phyloP scores from a whole-genome alignment of 1,140 invertebrate species.

The Dermatophagoides farinae region DNA sequence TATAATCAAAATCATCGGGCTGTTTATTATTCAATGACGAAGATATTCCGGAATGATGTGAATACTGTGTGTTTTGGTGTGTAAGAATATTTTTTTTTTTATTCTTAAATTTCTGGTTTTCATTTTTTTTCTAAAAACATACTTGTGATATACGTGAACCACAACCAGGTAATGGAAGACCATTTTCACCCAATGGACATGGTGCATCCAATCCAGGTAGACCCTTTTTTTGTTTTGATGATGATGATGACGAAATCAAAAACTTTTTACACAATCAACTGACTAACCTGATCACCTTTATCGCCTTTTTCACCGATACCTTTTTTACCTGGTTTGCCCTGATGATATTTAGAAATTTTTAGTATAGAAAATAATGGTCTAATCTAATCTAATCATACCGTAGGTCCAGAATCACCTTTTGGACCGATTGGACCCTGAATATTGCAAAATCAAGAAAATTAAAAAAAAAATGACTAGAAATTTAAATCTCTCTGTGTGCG shows the following conservation, averaged over 20 bases:
- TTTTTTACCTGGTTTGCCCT: constrained; percentile 67
- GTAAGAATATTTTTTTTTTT: neutral
- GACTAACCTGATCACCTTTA: constrained; percentile 60
- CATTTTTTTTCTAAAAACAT: neutral
- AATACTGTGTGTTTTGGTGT: neutral
- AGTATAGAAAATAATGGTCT: constrained; percentile 13
- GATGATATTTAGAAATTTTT: constrained; percentile 20
- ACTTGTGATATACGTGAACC: constrained; percentile 23
- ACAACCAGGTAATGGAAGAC: constrained; percentile 77
- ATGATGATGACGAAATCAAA: neutral
- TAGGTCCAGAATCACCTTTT: neutral
- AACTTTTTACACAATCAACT: neutral
- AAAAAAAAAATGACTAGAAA: too few species aligned
- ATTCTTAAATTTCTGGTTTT: neutral
- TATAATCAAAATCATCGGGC: neutral
- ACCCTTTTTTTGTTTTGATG: constrained; percentile 29
- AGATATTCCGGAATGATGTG: neutral
- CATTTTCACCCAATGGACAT: constrained; percentile 79
- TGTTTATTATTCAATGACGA: neutral
- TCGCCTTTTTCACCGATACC: constrained; percentile 75
- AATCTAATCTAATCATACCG: neutral
- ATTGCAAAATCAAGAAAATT: too few species aligned
- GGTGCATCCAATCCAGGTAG: constrained; percentile 89
- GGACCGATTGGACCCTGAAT: too few species aligned
- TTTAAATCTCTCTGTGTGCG: too few species aligned